Percentiles rank a stretch among this genome's conserved stretches.
Evolutionary conservation across 2,113 vertebrate species (phyloP).

Genomic region (Camelus dromedarius): DNA sequence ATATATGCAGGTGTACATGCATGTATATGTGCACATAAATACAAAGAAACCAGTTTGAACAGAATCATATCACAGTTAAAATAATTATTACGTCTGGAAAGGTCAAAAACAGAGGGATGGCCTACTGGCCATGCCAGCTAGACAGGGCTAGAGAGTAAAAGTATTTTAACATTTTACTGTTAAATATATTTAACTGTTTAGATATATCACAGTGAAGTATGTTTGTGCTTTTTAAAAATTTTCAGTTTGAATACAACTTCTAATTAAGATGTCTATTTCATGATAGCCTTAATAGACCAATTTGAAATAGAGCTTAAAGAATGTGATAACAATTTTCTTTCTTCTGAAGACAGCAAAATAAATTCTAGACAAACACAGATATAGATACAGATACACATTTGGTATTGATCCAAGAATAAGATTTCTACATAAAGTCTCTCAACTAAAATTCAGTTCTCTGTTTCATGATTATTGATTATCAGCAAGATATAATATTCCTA

Average conservation of each 20-base stretch:
- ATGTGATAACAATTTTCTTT: background rate
- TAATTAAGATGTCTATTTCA: background rate
- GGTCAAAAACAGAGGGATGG: background rate
- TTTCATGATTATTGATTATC: background rate
- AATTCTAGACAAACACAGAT: background rate
- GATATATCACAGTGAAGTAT: background rate
- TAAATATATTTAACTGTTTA: background rate
- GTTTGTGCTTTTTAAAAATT: background rate
- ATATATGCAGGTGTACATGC: background rate
- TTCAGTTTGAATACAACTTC: background rate
- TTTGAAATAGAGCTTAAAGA: conserved; percentile 37
- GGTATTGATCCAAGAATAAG: background rate
- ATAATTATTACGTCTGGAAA: background rate
- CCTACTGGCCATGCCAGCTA: background rate
- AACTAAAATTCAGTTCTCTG: background rate
- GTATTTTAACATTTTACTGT: background rate
- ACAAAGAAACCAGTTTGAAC: background rate
- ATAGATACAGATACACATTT: background rate
- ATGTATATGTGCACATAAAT: background rate
- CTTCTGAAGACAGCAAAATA: background rate
- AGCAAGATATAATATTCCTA: background rate
- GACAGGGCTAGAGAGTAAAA: background rate
- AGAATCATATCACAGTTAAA: background rate
- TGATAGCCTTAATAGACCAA: background rate
- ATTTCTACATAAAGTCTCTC: background rate